These are phyloP conservation scores for Sarcophaga carnaria DNA, from an alignment of 2,888 invertebrate genomes.

Conservation along the genomic window DNA sequence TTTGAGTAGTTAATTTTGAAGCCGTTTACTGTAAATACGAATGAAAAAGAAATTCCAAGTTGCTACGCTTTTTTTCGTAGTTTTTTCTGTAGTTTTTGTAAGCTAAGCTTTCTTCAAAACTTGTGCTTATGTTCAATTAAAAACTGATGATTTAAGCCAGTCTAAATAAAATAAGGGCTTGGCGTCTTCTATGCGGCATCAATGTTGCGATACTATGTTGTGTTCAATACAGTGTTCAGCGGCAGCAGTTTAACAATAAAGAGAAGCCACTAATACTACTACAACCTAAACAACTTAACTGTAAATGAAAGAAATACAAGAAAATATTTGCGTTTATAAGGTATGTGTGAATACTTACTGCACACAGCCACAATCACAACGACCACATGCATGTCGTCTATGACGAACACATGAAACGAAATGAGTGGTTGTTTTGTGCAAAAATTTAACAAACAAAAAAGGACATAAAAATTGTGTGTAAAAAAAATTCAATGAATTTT, in stretches of 20 bases:
- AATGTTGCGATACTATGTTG: conserved; percentile 51
- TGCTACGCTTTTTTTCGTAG: background rate
- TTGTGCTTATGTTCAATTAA: conserved; percentile 40
- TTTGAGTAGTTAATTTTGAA: conserved; percentile 86
- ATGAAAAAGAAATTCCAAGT: conserved; percentile 3
- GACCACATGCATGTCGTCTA: conserved; percentile 61
- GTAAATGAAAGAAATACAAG: conserved; percentile 12
- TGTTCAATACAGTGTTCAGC: conserved; percentile 35
- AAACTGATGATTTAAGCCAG: background rate
- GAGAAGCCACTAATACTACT: conserved; percentile 61
- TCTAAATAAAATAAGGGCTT: conserved; percentile 38
- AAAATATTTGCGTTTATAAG: background rate
- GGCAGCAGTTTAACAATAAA: background rate
- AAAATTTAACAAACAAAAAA: conserved; percentile 9
- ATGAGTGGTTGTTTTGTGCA: conserved; percentile 40
- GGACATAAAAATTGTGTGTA: too few species aligned
- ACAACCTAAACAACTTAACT: conserved; percentile 42
- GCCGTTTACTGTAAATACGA: conserved; percentile 75
- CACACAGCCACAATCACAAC: conserved; percentile 38
- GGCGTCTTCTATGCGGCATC: conserved; percentile 58
- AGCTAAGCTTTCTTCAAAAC: conserved; percentile 11
- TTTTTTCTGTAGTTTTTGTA: background rate
- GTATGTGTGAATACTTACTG: background rate
- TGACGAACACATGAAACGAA: conserved; percentile 63
- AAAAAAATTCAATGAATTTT: background rate